Base-by-base conservation (phyloP, 92 coral and sea anemone genomes). In the Paragorgia papillata region DNA sequence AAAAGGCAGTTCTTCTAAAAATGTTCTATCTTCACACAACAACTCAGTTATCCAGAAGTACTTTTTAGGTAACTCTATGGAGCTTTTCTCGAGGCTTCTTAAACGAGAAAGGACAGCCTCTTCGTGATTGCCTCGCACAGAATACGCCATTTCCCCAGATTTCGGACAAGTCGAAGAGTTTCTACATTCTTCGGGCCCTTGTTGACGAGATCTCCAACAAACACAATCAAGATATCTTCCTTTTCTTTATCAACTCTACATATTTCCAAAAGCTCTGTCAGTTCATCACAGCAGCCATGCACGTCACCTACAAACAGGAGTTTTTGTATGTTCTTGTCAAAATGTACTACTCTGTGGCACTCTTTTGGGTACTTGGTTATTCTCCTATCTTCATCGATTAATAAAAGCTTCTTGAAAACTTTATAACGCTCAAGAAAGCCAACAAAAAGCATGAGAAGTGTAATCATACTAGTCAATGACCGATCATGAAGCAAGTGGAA, bases 91-190 rank as follows among this genome's bases (percentile, higher is more conserved):
- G 69, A 86, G 80, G 49, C 83, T 79, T 57, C 75, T 68, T 39
- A 89, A 46, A 31, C 82, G 56, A 25, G 85, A 80, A 9, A 71
- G 41, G 6, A 71, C 78, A 4, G 78, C 78, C 60, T 89, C 90
- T 62, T 89, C 94, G 49, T 89, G 94, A 31, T 89, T 89, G 20
- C 94, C 94, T 26, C 90, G 64, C 5, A 89, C 94, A 1, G 86
- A 83, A 10, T 50, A 71, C 34, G 94, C 87, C 48, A 33, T 51
- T 15, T 44, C 40, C 9, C 94, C 26, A 85, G 66, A 69, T 59
- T 62, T 32, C 90, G 86, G 17, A 75, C 88, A 74, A 83, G 85
- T 9, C 58, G 82, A 20, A 86, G 68, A 9, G 88, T 87, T 70
- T 80, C 90, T 17, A 83, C 41, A 27, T 76, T 80, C 71, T 86